Base-by-base conservation (phyloP, 2,888 invertebrate species). In the Heteromyza rotundicornis region DNA sequence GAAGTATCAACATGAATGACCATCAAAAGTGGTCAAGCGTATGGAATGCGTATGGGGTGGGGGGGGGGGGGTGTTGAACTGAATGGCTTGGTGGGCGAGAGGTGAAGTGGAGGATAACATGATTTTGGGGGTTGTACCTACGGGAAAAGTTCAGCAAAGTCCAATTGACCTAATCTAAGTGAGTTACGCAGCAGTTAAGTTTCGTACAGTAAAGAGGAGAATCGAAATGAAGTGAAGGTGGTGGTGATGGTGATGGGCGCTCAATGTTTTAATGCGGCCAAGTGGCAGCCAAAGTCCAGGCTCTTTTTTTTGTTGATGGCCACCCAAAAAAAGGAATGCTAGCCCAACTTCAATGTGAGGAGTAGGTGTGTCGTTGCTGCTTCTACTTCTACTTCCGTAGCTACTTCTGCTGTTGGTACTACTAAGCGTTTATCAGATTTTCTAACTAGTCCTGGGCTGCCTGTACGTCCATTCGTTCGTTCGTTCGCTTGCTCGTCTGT, bases 1-100 rank as follows among this genome's bases (percentile, higher is more conserved):
- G 71, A 70, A 70, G 66, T 70, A 70, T 70, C 70, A 70, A 66
- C 70, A 70, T 70, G 70, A 68, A 71, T 71, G 70, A 59, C 67
- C 72, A 70, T 70, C 70, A 71, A 65, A 70, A 70, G 65, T 71
- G 71, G 67, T 69, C 64, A 58, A 65, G 66, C 47, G 47, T 19
- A 47, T 5, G 7, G 47, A 47, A 47, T 7, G 20, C 47, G 19
- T 17, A 27, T n/a, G 5, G 32, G 12, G 32, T 32, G 32, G n/a
- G n/a, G n/a, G n/a, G n/a, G n/a, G n/a, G n/a, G n/a, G n/a, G n/a
- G n/a, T 5, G 32, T 40, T n/a, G 40, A 7, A 7, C 16, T 14
- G 16, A 40, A 40, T 14, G 10, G 40, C 10, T 7, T 40, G 40
- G 57, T 50, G 60, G 59, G 44, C 53, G 40, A n/a, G n/a, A n/a